Conservation (phyloP, 2,888 invertebrate genomes). For the Mythimna pallens region DNA sequence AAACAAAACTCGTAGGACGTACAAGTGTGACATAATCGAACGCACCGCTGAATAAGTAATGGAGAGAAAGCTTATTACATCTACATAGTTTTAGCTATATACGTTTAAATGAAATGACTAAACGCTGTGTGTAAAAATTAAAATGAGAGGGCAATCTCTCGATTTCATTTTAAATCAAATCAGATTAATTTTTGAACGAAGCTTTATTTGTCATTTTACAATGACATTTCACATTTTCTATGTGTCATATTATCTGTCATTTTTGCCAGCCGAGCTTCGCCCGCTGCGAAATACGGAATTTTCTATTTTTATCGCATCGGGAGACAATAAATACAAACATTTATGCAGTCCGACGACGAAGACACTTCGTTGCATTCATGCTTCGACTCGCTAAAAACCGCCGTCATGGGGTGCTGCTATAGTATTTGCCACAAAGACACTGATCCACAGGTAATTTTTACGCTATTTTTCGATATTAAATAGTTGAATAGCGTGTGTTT, state of each 20-base stretch:
- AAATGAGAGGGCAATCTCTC: too few relatives aligned
- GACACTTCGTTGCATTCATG: slow-evolving; percentile 87
- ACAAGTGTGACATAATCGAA: background rate
- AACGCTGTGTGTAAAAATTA: too few relatives aligned
- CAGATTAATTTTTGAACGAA: slow-evolving; percentile 30
- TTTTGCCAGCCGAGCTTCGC: slow-evolving; percentile 64
- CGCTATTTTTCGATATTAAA: slow-evolving; percentile 39
- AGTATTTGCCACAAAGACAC: slow-evolving; percentile 93
- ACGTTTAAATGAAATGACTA: too few relatives aligned
- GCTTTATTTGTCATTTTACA: slow-evolving; percentile 9
- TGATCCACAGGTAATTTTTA: slow-evolving; percentile 91
- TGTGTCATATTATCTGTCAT: slow-evolving; percentile 46
- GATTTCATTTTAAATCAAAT: too few relatives aligned
- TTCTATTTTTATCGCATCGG: slow-evolving; percentile 85
- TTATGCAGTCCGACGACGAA: slow-evolving; percentile 88
- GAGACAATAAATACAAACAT: slow-evolving; percentile 83
- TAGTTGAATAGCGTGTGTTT: slow-evolving; percentile 21
- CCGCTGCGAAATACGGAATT: slow-evolving; percentile 78
- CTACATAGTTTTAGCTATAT: background rate
- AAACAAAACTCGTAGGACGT: too few relatives aligned
- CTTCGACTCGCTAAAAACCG: slow-evolving; percentile 86
- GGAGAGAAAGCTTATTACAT: background rate
- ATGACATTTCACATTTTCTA: slow-evolving; percentile 18
- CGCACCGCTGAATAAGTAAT: background rate
- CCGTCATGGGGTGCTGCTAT: slow-evolving; percentile 93